Conservation (phyloP, 2,113 vertebrate species). For the Vulpes lagopus region DNA sequence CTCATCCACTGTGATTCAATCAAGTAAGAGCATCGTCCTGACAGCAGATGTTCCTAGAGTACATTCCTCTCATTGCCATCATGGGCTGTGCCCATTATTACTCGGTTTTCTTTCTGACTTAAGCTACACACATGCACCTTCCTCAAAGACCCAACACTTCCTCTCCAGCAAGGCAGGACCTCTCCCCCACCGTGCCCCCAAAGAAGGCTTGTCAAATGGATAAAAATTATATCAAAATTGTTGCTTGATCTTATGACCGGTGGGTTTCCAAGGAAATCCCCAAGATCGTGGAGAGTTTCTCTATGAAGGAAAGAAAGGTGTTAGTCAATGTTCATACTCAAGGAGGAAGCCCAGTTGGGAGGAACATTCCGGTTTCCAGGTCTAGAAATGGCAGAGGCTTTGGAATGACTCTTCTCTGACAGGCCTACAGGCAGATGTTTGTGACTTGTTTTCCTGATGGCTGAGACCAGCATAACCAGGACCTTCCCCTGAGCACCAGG, state of each 20-base stretch:
- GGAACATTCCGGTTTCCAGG: background rate
- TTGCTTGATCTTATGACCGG: background rate
- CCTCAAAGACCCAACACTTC: background rate
- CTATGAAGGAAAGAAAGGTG: background rate
- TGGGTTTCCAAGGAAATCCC: background rate
- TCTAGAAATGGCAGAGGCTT: background rate
- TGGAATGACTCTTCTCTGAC: background rate
- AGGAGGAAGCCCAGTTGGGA: background rate
- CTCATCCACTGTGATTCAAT: background rate
- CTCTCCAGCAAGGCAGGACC: background rate
- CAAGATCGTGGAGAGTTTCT: background rate
- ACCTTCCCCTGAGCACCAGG: background rate
- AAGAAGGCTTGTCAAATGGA: background rate
- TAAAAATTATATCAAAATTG: conserved; percentile 19
- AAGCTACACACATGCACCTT: background rate
- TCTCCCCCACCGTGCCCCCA: background rate
- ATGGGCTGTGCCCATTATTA: background rate
- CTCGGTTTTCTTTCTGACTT: background rate
- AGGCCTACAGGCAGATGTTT: background rate
- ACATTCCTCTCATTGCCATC: background rate
- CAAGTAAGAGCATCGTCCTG: background rate
- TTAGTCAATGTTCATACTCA: background rate
- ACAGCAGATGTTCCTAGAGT: background rate
- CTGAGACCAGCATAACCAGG: background rate
- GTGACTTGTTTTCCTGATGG: background rate